Conservation (phyloP, 2,888 invertebrate genomes). For the Eurytoma adleriae region DNA sequence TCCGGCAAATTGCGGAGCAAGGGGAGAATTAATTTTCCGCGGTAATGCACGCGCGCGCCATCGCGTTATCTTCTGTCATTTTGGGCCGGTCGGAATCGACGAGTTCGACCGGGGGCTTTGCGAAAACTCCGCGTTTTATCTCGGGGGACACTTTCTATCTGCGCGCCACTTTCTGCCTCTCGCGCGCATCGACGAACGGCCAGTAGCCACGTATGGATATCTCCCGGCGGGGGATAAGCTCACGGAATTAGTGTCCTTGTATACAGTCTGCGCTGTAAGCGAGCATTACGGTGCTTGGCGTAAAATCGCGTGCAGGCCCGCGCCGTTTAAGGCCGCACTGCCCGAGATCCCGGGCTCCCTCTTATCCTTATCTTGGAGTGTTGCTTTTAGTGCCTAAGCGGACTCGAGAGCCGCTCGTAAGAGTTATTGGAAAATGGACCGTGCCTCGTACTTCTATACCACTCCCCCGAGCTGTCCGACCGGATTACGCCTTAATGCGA, state of each 20-base stretch:
- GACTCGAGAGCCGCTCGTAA: not conserved
- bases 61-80: constrained; percentile 41
- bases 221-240: constrained; percentile 3
- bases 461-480: no score
- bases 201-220: not conserved
- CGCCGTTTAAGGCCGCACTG: not conserved
- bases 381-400: constrained; percentile 26
- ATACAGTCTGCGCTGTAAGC: not conserved
- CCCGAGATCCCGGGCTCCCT: not conserved
- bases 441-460: constrained; percentile 17
- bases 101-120: not conserved
- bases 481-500: no score
- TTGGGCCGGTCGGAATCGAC: constrained; percentile 14
- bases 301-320: constrained; percentile 15
- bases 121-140: not conserved
- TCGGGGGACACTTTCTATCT: not conserved
- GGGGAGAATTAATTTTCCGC: constrained; percentile 49
- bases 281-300: constrained; percentile 3
- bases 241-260: constrained; percentile 36
- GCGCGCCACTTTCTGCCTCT: not conserved
- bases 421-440: constrained; percentile 48
- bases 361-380: constrained; percentile 46
- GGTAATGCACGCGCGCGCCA: constrained; percentile 10
- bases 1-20: constrained; percentile 18
- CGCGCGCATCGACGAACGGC: not conserved